Base-by-base conservation (phyloP, 2,888 invertebrate genomes). In the Calameuta idolon region DNA sequence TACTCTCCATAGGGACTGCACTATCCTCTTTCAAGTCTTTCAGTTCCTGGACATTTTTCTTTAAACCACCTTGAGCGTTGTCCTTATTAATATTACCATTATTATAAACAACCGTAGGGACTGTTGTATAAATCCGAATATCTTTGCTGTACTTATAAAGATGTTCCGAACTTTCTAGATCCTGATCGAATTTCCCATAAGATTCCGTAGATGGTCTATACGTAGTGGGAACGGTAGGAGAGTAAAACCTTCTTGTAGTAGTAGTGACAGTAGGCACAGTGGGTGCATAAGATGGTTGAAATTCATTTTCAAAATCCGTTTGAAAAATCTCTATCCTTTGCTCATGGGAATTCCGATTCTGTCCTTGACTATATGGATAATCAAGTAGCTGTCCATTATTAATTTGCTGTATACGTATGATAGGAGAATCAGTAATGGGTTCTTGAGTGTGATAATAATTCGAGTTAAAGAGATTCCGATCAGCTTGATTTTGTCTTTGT, bases 251-350 rank as follows among this genome's bases (percentile, higher is more conserved):
- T 15, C 89, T 84, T 4, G 88, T 88, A 0, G 89, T 90, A 0
- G 90, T 90, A 30, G 89, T 90, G 1, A 89, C 88, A 0, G 90
- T 90, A 9, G 90, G 90, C 12, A 90, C 90, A 4, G 90, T 90
- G 1, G 90, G 90, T 4, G 90, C 89, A 77, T 90, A 90, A 12
- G 89, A 89, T 0, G 90, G 85, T 68, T 86, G 87, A 69, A 87
- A 88, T 37, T 83, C 84, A 77, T 88, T 83, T 31, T 80, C 79
- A 30, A 82, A 83, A 0, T 82, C 84, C 77, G 88, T 83, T 31
- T 80, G 79, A 30, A 82, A 83, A 0, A 84, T 80, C 23, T 35
- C 55, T 11, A 73, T 37, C n/a, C 69, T 69, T 12, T 69, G 40
- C 34, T 77, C 71, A 15, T 79, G 34, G 4, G 55, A 74, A n/a